Percentiles rank a stretch among this genome's conserved stretches.
Evolutionary conservation across 2,113 vertebrate species (phyloP).

Genomic region (Triplophysa tibetana): DNA sequence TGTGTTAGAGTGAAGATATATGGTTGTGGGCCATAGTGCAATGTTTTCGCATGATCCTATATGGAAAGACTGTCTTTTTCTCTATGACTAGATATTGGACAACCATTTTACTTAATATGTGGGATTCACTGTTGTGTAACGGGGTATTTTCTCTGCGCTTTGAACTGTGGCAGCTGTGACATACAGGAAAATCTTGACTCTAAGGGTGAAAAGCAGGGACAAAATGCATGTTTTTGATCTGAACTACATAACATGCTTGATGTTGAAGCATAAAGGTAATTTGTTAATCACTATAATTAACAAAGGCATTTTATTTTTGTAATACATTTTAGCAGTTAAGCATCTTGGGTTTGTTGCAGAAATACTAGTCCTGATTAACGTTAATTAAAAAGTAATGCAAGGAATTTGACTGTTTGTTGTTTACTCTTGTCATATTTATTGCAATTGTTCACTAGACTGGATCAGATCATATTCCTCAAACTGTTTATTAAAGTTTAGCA

Average conservation of each 20-base stretch:
- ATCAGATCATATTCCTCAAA: background rate
- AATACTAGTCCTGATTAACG: constrained; percentile 26
- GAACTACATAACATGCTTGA: constrained; percentile 51
- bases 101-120: constrained; percentile 29
- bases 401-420: constrained; percentile 38
- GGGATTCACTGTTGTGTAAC: constrained; percentile 45
- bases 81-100: constrained; percentile 30
- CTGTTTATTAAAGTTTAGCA: background rate
- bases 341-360: constrained; percentile 50
- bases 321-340: constrained; percentile 55
- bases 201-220: constrained; percentile 43
- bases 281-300: constrained; percentile 52
- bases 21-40: constrained; percentile 24
- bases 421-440: constrained; percentile 15
- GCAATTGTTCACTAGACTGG: background rate
- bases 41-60: constrained; percentile 47
- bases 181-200: constrained; percentile 36
- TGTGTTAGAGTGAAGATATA: constrained; percentile 31
- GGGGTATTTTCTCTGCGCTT: constrained; percentile 39
- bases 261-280: constrained; percentile 54
- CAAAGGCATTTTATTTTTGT: constrained; percentile 61
- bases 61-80: constrained; percentile 16
- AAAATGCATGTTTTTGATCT: constrained; percentile 42
- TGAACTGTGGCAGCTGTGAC: constrained; percentile 53
- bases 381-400: constrained; percentile 33